Evolutionary conservation across 2,797 vertebrate species (phyloP), one percentile per base, ranked within the genome.

Genomic region (Dendrocincla fuliginosa): DNA sequence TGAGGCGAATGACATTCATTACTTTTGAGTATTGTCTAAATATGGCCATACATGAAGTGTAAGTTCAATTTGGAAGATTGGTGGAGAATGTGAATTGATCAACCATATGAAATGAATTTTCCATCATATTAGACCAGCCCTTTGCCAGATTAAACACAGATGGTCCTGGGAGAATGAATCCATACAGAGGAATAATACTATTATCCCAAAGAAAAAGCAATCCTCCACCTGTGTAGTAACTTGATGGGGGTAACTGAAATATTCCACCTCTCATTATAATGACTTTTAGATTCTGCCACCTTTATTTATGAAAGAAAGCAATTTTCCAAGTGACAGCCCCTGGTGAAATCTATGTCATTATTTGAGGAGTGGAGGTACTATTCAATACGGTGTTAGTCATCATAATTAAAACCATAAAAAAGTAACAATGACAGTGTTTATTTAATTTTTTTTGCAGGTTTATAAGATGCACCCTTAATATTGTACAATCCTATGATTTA

Each of bases 131-230:
- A 89, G 70, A 68, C 59, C 55, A 87, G 28, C 61, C 19, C 20
- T 96, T 96, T 83, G 56, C 28, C 59, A 77, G 83, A 94, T 96
- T 89, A 94, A 96, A 95, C 24, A 92, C 82, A 96, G 56, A 91
- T 93, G 79, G 79, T 70, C 14, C 81, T 68, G 76, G 84, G 12
- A 89, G 27, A 96, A 90, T 76, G 44, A 95, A 83, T 81, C 44
- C 85, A 82, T 64, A 63, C 11, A 73, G 47, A 91, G 60, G 12
- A 57, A 65, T 81, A 77, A 81, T 73, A 16, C 7, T 63, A 28
- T 81, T 86, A 79, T 69, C 35, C 59, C 39, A 67, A 32, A 53
- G 42, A 74, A 68, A 91, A 94, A 87, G 49, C 91, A 84, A 69
- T 33, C 65, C 25, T 80, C 46, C 61, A 67, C 49, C 33, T 89